Evolutionary conservation across 2,797 vertebrate species (phyloP).

Genomic region (Lophotriccus pileatus): DNA sequence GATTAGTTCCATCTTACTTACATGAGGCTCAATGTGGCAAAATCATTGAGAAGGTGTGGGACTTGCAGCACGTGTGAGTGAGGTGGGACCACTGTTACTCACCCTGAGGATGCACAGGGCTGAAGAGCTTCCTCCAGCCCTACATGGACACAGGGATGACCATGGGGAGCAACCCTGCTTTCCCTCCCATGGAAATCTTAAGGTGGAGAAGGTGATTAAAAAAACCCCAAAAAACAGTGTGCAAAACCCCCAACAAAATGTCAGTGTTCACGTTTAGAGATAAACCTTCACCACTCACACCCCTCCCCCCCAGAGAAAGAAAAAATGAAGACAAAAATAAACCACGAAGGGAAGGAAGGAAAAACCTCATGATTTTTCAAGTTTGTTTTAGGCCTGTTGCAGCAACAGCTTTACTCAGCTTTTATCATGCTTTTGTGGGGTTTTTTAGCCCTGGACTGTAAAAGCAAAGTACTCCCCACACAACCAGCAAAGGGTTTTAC

Average conservation of each 20-base stretch:
- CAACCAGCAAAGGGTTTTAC: neutral
- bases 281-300: neutral
- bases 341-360: slow-evolving; percentile 46
- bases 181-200: neutral
- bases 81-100: neutral
- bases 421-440: slow-evolving; percentile 11
- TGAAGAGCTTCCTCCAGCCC: neutral
- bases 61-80: neutral
- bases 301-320: neutral
- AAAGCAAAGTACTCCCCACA: neutral
- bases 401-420: neutral
- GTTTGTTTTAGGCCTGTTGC: neutral
- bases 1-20: neutral
- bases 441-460: neutral
- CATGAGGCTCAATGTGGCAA: neutral
- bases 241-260: neutral
- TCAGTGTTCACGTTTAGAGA: neutral
- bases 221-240: neutral
- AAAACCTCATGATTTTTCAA: slow-evolving; percentile 19
- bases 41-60: neutral
- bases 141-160: neutral
- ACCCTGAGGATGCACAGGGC: neutral
- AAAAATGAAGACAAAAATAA: slow-evolving; percentile 42
- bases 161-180: neutral
- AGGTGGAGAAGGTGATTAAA: neutral